Percentiles rank a stretch among this genome's conserved stretches.
Evolutionary conservation across 2,797 vertebrate genomes (phyloP).

Genomic region (Coreius guichenoti): DNA sequence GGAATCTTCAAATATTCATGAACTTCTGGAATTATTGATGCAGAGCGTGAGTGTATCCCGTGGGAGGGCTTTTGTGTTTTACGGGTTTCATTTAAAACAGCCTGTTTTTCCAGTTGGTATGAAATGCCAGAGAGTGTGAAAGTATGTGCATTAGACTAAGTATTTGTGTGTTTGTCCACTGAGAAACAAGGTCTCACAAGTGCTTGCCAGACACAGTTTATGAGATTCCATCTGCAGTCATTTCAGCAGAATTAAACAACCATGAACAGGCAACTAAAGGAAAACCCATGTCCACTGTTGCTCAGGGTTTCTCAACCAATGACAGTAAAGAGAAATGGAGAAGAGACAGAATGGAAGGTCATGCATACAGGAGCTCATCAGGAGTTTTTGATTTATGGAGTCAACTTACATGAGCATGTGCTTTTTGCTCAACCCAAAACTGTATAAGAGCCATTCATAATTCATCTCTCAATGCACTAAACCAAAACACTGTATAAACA

Average conservation of each 20-base stretch:
- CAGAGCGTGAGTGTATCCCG: background rate
- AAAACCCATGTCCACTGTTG: constrained; percentile 25
- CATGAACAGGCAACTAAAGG: constrained; percentile 29
- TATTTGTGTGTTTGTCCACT: constrained; percentile 42
- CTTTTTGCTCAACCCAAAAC: background rate
- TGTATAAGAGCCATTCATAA: background rate
- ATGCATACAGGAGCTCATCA: constrained; percentile 21
- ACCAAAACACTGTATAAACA: background rate
- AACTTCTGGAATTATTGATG: constrained; percentile 53
- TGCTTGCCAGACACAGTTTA: constrained; percentile 38
- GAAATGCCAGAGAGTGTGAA: constrained; percentile 29
- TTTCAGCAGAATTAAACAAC: constrained; percentile 38
- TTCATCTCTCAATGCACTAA: background rate
- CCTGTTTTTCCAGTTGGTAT: constrained; percentile 33
- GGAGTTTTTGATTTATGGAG: constrained; percentile 1
- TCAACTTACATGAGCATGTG: background rate
- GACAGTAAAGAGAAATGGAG: constrained; percentile 24
- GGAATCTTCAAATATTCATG: constrained; percentile 53
- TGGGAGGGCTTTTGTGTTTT: constrained; percentile 39
- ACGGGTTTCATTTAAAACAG: constrained; percentile 43
- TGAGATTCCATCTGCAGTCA: constrained; percentile 49
- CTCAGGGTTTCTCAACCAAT: constrained; percentile 5
- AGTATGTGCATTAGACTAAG: constrained; percentile 22
- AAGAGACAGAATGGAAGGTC: background rate
- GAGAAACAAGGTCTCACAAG: constrained; percentile 28